Evolutionary conservation across 2,888 invertebrate genomes (phyloP).

Genomic region (Apamea anceps): DNA sequence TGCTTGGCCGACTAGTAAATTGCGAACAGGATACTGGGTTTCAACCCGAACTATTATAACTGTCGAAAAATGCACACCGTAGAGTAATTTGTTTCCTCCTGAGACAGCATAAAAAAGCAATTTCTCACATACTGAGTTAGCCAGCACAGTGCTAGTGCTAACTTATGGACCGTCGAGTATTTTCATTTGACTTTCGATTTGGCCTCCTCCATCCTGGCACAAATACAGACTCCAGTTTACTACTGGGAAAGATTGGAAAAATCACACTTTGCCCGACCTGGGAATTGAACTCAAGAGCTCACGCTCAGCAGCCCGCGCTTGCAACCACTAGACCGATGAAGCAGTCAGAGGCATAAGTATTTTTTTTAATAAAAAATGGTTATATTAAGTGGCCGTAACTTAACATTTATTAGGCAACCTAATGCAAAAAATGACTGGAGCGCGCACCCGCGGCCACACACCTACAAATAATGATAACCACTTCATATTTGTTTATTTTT

Average conservation of each 20-base stretch:
- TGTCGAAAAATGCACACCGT: background rate
- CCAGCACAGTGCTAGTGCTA: background rate
- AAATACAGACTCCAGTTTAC: background rate
- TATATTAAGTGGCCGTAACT: constrained; percentile 1
- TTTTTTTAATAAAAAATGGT: background rate
- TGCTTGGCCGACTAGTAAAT: background rate
- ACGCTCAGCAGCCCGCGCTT: background rate
- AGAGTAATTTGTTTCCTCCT: background rate
- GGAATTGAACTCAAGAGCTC: background rate
- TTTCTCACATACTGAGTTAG: background rate
- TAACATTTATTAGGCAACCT: constrained; percentile 15
- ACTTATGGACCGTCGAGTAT: background rate
- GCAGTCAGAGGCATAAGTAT: background rate
- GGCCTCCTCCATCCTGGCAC: too few relatives aligned
- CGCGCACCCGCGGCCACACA: background rate
- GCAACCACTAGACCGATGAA: background rate
- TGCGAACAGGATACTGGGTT: background rate
- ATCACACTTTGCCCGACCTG: background rate
- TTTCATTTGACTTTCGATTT: background rate
- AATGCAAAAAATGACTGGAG: constrained; percentile 4
- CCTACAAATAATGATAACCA: constrained; percentile 27
- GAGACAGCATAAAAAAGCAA: background rate
- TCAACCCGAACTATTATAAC: background rate
- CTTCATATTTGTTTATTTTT: background rate
- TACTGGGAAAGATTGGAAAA: background rate